Percentiles rank a stretch among this genome's conserved stretches.
Conservation (phyloP, 2,888 invertebrate genomes). For the Sphaerophoria taeniata region DNA sequence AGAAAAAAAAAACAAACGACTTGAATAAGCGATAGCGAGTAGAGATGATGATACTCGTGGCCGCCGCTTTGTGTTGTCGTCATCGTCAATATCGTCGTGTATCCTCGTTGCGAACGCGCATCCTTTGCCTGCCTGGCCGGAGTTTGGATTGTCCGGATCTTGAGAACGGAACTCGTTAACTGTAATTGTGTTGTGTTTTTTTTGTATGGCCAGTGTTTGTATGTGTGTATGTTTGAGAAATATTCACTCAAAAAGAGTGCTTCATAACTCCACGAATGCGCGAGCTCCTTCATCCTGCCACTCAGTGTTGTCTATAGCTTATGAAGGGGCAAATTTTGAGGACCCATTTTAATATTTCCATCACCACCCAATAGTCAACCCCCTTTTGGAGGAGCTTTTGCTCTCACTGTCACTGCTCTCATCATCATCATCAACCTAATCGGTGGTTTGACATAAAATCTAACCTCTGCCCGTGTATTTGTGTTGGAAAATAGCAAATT, state of each 20-base stretch:
- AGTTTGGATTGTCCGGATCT: no score
- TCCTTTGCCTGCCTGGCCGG: conserved; percentile 66
- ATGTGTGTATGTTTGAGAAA: conserved; percentile 51
- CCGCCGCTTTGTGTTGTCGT: conserved; percentile 70
- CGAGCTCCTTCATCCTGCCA: conserved; percentile 51
- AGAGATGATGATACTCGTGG: conserved; percentile 50
- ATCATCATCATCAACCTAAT: conserved; percentile 30
- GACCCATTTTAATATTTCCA: background rate
- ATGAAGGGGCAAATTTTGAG: conserved; percentile 30
- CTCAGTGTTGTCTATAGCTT: conserved; percentile 39
- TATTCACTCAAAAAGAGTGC: conserved; percentile 68
- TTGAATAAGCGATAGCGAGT: conserved; percentile 64
- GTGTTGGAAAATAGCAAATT: conserved; percentile 57
- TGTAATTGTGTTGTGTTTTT: conserved; percentile 69
- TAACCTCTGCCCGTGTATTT: conserved; percentile 40
- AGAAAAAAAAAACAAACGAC: conserved; percentile 69
- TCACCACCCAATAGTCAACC: conserved; percentile 16
- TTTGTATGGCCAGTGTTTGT: conserved; percentile 37
- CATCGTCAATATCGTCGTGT: no score
- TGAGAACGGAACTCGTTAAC: conserved; percentile 39
- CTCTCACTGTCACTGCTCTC: conserved; percentile 51
- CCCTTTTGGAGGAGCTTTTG: conserved; percentile 27
- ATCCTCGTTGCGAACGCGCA: conserved; percentile 72
- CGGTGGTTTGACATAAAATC: conserved; percentile 21
- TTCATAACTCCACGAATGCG: conserved; percentile 55